Conservation (phyloP, 2,797 vertebrate genomes). For the Geotrypetes seraphini region DNA sequence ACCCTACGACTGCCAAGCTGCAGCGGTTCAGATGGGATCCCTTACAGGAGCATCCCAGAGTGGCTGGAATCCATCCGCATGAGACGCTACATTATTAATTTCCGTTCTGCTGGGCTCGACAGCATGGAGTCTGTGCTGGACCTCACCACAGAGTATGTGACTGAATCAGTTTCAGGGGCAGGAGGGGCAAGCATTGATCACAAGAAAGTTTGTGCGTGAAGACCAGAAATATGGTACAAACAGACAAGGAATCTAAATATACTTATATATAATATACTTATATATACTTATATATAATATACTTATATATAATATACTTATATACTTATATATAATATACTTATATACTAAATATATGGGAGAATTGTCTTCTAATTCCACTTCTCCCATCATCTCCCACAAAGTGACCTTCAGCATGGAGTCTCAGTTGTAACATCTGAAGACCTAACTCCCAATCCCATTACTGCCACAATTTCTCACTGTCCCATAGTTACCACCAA, state of each 20-base stretch:
- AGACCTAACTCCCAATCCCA: not conserved
- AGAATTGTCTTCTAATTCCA: not conserved
- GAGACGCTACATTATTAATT: conserved; percentile 88
- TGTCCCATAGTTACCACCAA: no score
- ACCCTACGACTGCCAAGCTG: conserved; percentile 60
- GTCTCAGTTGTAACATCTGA: no score
- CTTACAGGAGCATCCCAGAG: conserved; percentile 65
- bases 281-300: no score
- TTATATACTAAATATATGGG: no score
- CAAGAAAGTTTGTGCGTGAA: no score
- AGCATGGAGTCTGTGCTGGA: conserved; percentile 78
- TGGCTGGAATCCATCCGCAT: conserved; percentile 89
- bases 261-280: no score
- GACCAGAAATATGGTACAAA: not conserved
- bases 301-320: no score
- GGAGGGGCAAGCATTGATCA: no score
- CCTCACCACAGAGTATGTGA: conserved; percentile 56
- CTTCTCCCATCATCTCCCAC: not conserved
- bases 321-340: no score
- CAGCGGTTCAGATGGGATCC: conserved; percentile 57
- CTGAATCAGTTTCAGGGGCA: not conserved
- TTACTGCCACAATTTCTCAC: no score
- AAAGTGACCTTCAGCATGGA: no score
- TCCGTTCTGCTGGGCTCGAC: conserved; percentile 78
- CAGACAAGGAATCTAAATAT: not conserved